Base-by-base conservation (phyloP, 2,888 invertebrate genomes). In the Artemia sinica region DNA sequence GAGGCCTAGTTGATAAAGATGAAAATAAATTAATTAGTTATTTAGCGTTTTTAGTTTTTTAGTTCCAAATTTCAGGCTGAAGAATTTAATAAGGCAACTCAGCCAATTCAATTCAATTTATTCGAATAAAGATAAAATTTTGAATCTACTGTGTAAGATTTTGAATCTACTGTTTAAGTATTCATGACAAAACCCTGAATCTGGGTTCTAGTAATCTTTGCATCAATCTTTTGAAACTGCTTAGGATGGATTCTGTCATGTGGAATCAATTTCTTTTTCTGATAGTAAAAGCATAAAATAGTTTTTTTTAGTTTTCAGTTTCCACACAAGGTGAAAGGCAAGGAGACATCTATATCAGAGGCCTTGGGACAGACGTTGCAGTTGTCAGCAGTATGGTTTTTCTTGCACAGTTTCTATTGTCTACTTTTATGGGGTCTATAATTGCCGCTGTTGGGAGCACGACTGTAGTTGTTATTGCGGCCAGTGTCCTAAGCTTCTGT, bases 351-450 rank as follows among this genome's bases (percentile, higher is more conserved):
- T 75, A 75, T 69, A 74, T 78, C n/a, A 85, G 95, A 11, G 95
- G 95, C 8, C 82, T 96, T 68, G 95, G 95, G 9, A 96, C 95
- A 0, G 95, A 96, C 77, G 86, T 96, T 0, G 95, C 94, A 0
- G 86, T 95, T 68, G 89, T 96, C 52, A 91, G 92, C 76, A 91
- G 90, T 76, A 95, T 95, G 87, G 94, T 92, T 5, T 96, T 96
- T 77, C 82, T 95, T 72, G 95, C 95, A 0, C 96, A 96, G 78
- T 91, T 95, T 75, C 82, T 90, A 52, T 82, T 96, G 12, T 94
- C 94, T 0, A 81, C 90, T 74, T 86, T 86, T 74, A 86, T 93
- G 84, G 92, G 93, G 0, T 83, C 86, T 49, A 87, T 95, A 67
- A 88, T 95, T 10, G 84, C 84, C 71, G 78, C 84, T 8, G 84